These are phyloP conservation scores for Ameiurus melas DNA, from an alignment of 2,113 vertebrate genomes.

Conservation along the genomic window DNA sequence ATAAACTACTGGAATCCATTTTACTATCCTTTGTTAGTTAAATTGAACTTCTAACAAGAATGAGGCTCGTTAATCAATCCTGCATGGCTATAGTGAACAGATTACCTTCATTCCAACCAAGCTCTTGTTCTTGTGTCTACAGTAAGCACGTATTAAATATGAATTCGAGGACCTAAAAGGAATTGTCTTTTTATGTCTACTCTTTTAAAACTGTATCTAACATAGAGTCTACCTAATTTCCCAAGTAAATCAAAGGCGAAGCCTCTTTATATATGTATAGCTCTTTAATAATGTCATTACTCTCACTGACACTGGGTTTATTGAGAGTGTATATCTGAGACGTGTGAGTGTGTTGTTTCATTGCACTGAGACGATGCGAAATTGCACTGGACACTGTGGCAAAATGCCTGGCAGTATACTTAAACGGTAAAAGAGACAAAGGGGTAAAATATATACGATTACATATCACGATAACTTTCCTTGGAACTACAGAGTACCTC, in stretches of 20 bases:
- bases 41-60: constrained; percentile 15
- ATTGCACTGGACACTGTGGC: constrained; percentile 35
- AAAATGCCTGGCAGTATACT: constrained; percentile 44
- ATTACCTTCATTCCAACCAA: constrained; percentile 45
- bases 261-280: constrained; percentile 75
- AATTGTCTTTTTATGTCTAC: constrained; percentile 16
- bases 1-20: constrained; percentile 30
- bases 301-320: constrained; percentile 69
- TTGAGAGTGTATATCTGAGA: constrained; percentile 61
- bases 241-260: constrained; percentile 69
- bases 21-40: background rate
- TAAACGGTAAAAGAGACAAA: background rate
- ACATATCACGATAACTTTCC: background rate
- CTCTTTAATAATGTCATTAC: constrained; percentile 68
- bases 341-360: constrained; percentile 48
- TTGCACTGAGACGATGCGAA: constrained; percentile 52
- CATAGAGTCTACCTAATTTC: constrained; percentile 60
- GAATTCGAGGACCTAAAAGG: constrained; percentile 23
- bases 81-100: constrained; percentile 24
- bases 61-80: constrained; percentile 23
- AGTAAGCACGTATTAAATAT: constrained; percentile 40
- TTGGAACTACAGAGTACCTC: background rate
- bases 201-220: constrained; percentile 59
- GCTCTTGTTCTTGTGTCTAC: constrained; percentile 47
- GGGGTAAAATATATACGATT: constrained; percentile 31